Evolutionary conservation across 2,888 invertebrate genomes (phyloP).

Genomic region (Graphium colonna): DNA sequence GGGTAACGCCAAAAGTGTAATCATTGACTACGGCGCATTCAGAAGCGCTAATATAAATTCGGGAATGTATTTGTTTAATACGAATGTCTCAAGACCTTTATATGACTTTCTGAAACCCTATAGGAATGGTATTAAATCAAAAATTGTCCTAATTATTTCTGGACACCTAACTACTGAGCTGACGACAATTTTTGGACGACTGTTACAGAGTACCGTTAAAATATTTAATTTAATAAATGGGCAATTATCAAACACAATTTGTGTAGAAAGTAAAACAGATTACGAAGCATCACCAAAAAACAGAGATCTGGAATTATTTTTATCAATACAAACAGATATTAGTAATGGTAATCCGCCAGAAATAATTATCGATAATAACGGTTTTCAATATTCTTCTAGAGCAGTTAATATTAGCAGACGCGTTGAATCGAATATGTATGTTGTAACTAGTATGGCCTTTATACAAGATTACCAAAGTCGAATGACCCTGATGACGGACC

Average conservation of each 20-base stretch:
- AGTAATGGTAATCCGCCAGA: slow-evolving; percentile 88
- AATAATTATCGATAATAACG: slow-evolving; percentile 93
- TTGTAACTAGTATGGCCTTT: slow-evolving; percentile 92
- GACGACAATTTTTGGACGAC: slow-evolving; percentile 87
- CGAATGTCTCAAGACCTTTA: slow-evolving; percentile 88
- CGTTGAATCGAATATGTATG: slow-evolving; percentile 97
- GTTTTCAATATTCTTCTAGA: slow-evolving; percentile 91
- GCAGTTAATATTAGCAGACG: slow-evolving; percentile 88
- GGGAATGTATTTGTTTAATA: slow-evolving; percentile 97
- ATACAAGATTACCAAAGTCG: slow-evolving; percentile 87
- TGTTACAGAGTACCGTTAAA: slow-evolving; percentile 87
- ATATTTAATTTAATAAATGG: slow-evolving; percentile 86
- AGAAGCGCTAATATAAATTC: slow-evolving; percentile 92
- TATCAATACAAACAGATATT: slow-evolving; percentile 92
- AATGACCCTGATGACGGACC: slow-evolving; percentile 89
- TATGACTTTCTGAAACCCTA: slow-evolving; percentile 87
- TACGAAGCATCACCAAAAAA: slow-evolving; percentile 91
- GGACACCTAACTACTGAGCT: slow-evolving; percentile 91
- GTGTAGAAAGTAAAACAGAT: slow-evolving; percentile 89
- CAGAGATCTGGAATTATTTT: slow-evolving; percentile 92
- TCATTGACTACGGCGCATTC: slow-evolving; percentile 90
- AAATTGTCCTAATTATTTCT: slow-evolving; percentile 87
- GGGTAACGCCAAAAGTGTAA: slow-evolving; percentile 46
- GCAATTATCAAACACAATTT: slow-evolving; percentile 85
- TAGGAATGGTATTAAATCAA: slow-evolving; percentile 75